phyloP scores from a whole-genome alignment of 2,888 invertebrate species.

The Alsophila aescularia region DNA sequence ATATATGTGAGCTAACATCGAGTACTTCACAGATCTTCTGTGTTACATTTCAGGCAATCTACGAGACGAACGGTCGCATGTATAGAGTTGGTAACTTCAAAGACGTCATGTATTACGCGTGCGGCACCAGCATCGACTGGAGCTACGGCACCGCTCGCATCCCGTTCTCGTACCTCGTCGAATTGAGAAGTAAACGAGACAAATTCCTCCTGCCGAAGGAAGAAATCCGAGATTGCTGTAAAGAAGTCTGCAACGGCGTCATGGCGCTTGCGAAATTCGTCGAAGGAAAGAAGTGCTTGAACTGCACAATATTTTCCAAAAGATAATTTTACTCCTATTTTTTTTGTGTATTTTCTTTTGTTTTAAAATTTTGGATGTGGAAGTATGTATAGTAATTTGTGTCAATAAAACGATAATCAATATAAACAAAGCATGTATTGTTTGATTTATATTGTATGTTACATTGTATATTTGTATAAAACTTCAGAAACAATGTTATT shows the following conservation, averaged over 20 bases:
- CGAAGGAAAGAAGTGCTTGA: conserved; percentile 62
- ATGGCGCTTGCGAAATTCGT: conserved; percentile 65
- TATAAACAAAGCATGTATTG: conserved; percentile 9
- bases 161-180: conserved; percentile 74
- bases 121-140: conserved; percentile 79
- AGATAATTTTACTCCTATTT: background rate
- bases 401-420: conserved; percentile 12
- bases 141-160: conserved; percentile 74
- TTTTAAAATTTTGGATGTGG: conserved; percentile 6
- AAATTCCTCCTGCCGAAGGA: conserved; percentile 66
- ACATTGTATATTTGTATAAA: conserved; percentile 1
- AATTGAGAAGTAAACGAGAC: conserved; percentile 67
- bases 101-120: conserved; percentile 74
- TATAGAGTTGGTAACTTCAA: conserved; percentile 79
- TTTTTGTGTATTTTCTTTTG: conserved; percentile 20
- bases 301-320: conserved; percentile 49
- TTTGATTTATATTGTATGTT: conserved; percentile 4
- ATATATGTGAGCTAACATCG: no score
- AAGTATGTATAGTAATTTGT: background rate
- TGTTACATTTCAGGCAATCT: conserved; percentile 64
- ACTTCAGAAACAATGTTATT: background rate
- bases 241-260: conserved; percentile 62
- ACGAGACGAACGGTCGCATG: conserved; percentile 67
- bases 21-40: background rate
- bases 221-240: conserved; percentile 68